Base-by-base conservation (phyloP, 1,140 invertebrate genomes). In the Ruditapes philippinarum region DNA sequence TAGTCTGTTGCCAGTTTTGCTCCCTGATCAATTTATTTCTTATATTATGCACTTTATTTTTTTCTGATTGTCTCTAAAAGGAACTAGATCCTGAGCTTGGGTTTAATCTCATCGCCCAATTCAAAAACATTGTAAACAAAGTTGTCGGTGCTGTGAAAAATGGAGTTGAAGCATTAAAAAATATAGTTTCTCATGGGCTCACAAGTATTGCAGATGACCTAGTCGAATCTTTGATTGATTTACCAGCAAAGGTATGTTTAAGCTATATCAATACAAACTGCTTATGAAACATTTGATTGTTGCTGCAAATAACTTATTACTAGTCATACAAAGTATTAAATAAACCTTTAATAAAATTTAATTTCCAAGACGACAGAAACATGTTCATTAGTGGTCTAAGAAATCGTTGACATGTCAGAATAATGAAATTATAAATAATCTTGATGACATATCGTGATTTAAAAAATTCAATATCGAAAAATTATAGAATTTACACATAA, bases 111-210 rank as follows among this genome's bases (percentile, higher is more conserved):
- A 78, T 86, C 12, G 62, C 90, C 28, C 45, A 91, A 19, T 92
- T 88, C 79, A 89, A 82, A 45, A 81, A 82, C 40, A 73, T 89
- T 28, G 88, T 91, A 17, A 54, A 83, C 31, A 49, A 89, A n/a
- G 74, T 90, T 51, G 68, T 91, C 4, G 76, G 42, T 31, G 88
- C 89, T 40, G 38, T 92, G 0, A 65, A 60, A 22, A 65, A 76
- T 38, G 90, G 88, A n/a, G 81, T 92, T 11, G 62, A 83, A n/a
- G 51, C 79, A n/a, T 92, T 92, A 74, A 86, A 84, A 38, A 19
- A 22, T 9, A 68, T 92, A 9, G 68, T 92, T 3, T 73, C 78
- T 22, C 45, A 78, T 9, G 83, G 90, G 38, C 81, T 57, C 7
- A 62, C 83, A 17, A 70, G 82, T n/a, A 89, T 91, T 31, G 42